A percentile compares a stretch with the other conserved stretches of the same genome.
Evolutionary conservation across 2,888 invertebrate genomes (phyloP).

Genomic region (Allygus modestus): DNA sequence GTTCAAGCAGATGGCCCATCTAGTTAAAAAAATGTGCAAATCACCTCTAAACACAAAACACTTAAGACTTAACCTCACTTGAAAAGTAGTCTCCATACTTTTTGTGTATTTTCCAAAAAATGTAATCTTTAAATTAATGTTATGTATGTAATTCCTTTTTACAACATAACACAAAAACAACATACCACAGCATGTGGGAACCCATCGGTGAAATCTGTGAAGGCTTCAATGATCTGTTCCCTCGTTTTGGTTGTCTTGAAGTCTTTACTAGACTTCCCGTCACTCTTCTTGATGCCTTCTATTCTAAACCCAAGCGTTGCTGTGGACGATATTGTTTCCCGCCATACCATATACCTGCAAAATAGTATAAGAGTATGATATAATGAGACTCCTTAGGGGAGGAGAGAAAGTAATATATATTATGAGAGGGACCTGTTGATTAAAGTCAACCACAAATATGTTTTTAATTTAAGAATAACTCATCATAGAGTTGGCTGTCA

Average conservation of each 20-base stretch:
- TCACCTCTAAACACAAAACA: too few relatives aligned
- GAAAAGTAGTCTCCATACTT: too few relatives aligned
- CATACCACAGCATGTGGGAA: conserved; percentile 87
- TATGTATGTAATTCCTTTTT: too few relatives aligned
- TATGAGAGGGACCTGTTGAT: not conserved
- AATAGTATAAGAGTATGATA: not conserved
- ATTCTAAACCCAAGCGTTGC: conserved; percentile 97
- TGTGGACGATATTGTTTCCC: conserved; percentile 98
- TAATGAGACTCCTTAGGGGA: too few relatives aligned
- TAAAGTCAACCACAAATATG: not conserved
- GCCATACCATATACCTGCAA: conserved; percentile 81
- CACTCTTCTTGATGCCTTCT: conserved; percentile 94
- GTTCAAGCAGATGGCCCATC: too few relatives aligned
- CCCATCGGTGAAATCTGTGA: conserved; percentile 88
- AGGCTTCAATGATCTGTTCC: conserved; percentile 86
- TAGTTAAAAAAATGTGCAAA: too few relatives aligned
- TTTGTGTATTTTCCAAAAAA: too few relatives aligned
- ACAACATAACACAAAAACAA: too few relatives aligned
- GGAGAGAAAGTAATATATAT: not conserved
- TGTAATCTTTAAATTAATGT: too few relatives aligned
- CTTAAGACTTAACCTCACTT: too few relatives aligned
- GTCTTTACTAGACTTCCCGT: conserved; percentile 95
- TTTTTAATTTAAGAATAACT: too few relatives aligned
- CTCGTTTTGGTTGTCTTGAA: conserved; percentile 95
- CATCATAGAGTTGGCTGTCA: too few relatives aligned